A percentile compares a stretch with the other conserved stretches of the same genome.
phyloP scores from a whole-genome alignment of 1,140 invertebrate genomes.

The Pseudomyrmex pallidus region DNA sequence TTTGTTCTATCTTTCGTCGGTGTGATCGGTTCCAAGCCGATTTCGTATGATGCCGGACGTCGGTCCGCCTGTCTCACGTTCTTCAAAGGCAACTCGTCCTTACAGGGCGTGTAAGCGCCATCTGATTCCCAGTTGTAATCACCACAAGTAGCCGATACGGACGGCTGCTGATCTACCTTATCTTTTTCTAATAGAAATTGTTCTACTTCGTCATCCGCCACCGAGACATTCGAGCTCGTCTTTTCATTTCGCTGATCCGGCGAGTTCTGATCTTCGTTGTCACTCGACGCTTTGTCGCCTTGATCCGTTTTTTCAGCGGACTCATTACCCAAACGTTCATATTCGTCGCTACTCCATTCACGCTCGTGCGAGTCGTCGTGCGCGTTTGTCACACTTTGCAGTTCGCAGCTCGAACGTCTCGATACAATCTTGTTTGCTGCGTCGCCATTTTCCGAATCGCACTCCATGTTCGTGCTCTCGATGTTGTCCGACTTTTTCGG shows the following conservation, averaged over 20 bases:
- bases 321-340: background rate
- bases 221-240: conserved; percentile 65
- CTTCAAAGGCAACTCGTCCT: conserved; percentile 80
- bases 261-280: conserved; percentile 58
- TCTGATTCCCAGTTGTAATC: conserved; percentile 79
- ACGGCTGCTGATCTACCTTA: conserved; percentile 33
- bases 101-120: conserved; percentile 83
- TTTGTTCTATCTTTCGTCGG: conserved; percentile 77
- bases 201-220: conserved; percentile 67
- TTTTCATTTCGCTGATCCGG: conserved; percentile 60
- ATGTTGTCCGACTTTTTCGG: conserved; percentile 57
- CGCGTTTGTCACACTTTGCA: background rate
- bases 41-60: conserved; percentile 49
- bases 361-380: conserved; percentile 6
- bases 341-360: background rate
- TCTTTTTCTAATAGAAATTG: conserved; percentile 71
- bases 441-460: background rate
- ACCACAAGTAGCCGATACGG: background rate
- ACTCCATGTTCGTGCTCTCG: conserved; percentile 37
- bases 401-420: background rate
- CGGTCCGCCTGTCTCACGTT: conserved; percentile 62
- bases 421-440: background rate
- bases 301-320: background rate
- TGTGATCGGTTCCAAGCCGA: conserved; percentile 81
- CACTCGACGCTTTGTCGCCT: conserved; percentile 21